Evolutionary conservation across 2,888 invertebrate genomes (phyloP), one percentile per base, ranked within the genome.

Genomic region (Pyrrhia umbra): DNA sequence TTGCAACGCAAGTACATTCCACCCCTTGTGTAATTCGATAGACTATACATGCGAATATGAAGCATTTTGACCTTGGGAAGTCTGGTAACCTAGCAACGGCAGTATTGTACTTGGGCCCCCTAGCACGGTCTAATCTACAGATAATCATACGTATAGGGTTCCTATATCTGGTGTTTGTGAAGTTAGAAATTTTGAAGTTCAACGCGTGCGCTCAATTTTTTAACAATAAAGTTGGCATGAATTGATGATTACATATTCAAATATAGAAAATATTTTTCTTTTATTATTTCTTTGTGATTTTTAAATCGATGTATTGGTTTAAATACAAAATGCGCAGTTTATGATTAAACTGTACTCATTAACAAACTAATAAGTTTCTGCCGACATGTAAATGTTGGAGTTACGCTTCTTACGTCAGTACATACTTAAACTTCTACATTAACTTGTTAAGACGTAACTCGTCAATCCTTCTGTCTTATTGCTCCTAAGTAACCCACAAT

Each of bases 51-150:
- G 85, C 82, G 83, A 75, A 82, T 91, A 90, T 91, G 90, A 87
- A 87, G 86, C 85, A 85, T 88, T 66, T 84, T 94, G 94, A 94
- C 94, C 94, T 94, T 94, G 94, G 92, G 88, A 85, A 83, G 90
- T 85, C 87, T 87, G 87, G 93, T 93, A 92, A 89, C 94, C 91
- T 92, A 92, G 93, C 94, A 93, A 94, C 94, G 90, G 83, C 76
- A 84, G 85, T 82, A 84, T 86, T 85, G 84, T 86, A 85, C 89
- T 85, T 88, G 88, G 91, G 86, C 88, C 93, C 94, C 94, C 93
- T 90, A 88, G 87, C 66, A 54, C 77, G 55, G 79, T 85, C 89
- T 90, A 91, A 92, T 91, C 92, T 91, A 83, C 84, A 89, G 87
- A 90, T 91, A 89, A 89, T 88, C 88, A 92, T 93, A 94, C 89